Evolutionary conservation across 2,888 invertebrate genomes (phyloP).

Genomic region (Eupithecia pulchellata): DNA sequence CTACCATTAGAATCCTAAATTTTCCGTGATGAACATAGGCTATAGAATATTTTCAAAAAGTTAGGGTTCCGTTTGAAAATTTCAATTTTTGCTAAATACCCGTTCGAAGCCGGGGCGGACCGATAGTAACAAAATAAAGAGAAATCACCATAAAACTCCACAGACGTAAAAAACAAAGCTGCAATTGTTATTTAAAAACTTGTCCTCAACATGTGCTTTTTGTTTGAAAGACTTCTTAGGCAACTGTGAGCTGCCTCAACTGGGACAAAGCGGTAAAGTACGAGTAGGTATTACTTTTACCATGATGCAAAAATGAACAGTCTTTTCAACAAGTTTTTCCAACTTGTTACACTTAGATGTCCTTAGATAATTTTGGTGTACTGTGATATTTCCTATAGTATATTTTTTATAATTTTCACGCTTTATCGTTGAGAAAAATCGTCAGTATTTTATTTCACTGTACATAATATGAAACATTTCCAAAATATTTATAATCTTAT

Average conservation of each 20-base stretch:
- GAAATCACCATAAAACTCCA: background rate
- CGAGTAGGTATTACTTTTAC: background rate
- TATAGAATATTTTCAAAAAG: too few relatives aligned
- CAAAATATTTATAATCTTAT: too few relatives aligned
- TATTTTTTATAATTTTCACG: too few relatives aligned
- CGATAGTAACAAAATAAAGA: background rate
- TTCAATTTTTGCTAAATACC: too few relatives aligned
- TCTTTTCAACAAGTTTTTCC: background rate
- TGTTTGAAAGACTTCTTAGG: slow-evolving; percentile 25
- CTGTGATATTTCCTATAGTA: too few relatives aligned
- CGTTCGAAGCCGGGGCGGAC: too few relatives aligned
- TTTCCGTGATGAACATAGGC: too few relatives aligned
- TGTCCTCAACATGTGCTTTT: slow-evolving; percentile 33
- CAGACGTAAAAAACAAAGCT: background rate
- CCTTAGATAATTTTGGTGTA: background rate
- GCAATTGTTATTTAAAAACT: slow-evolving; percentile 14
- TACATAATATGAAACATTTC: too few relatives aligned
- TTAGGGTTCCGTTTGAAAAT: too few relatives aligned
- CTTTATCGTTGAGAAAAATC: too few relatives aligned
- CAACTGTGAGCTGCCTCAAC: background rate
- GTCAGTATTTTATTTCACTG: too few relatives aligned
- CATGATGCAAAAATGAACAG: slow-evolving; percentile 4
- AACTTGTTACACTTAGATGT: background rate
- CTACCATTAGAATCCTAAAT: too few relatives aligned
- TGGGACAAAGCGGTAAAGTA: slow-evolving; percentile 23